Evolutionary conservation across 2,888 invertebrate species (phyloP), one percentile per base, ranked within the genome.

Genomic region (Neoscelio sp.): DNA sequence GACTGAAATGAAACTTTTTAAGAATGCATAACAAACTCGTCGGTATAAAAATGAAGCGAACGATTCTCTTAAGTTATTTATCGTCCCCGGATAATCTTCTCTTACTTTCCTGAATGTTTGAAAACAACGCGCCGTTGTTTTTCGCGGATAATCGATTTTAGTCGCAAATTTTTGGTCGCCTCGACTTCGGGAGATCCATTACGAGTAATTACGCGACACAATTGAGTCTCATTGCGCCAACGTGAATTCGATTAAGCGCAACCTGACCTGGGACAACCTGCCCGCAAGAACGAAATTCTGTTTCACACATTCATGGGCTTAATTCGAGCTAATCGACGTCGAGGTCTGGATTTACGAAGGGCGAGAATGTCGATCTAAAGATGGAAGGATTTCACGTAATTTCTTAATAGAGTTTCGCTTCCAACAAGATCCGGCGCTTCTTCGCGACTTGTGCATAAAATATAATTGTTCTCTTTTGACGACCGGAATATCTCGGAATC

Each of bases 251-350:
- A 79, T 79, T 79, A 79, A 26, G 64, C 64, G 68, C 56, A 52
- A 54, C 71, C 79, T 65, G 79, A 79, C 79, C 79, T 75, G 71
- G 58, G 75, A 67, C 75, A 79, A 79, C 75, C 65, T 67, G 79
- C 42, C 67, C 75, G 54, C 70, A 48, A 71, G 54, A 74, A 75
- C 65, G 50, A 50, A 64, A 40, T 30, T 54, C 71, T 70, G 56
- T 54, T 60, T 60, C 75, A 33, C 79, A 65, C 68, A 73, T 40
- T 64, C 62, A 60, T 58, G 65, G 12, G 38, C 71, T 84, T 87
- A 85, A 88, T 87, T 85, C 82, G 82, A 75, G 78, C 82, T 86
- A 86, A 86, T 84, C 82, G 84, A 84, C 83, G 82, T 81, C 74
- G 77, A 30, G 74, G 64, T 50, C 20, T 28, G 52, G 13, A 65